These are phyloP conservation scores for Myrmecobius fasciatus DNA, from an alignment of 2,113 vertebrate species.

Conservation along the genomic window DNA sequence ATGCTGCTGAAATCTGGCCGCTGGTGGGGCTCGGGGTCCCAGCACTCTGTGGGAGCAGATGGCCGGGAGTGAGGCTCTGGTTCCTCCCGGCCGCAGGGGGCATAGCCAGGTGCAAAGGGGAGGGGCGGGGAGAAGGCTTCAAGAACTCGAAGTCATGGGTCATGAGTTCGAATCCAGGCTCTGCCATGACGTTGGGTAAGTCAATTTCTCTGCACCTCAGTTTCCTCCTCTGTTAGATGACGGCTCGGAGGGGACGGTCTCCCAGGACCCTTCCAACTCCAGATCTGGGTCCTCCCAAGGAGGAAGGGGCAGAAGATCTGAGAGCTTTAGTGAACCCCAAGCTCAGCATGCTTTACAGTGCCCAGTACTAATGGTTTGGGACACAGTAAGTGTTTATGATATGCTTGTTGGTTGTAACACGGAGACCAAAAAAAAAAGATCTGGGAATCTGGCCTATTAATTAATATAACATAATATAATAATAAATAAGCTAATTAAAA, in stretches of 20 bases:
- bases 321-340: not conserved
- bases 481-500: too few species aligned
- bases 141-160: not conserved
- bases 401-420: not conserved
- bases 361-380: not conserved
- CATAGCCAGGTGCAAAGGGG: not conserved
- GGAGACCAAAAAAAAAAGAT: constrained; percentile 25
- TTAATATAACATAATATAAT: too few species aligned
- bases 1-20: constrained; percentile 90
- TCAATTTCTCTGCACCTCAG: not conserved
- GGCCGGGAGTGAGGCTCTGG: not conserved
- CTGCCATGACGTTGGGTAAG: not conserved
- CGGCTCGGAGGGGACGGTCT: too few species aligned
- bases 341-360: not conserved
- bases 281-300: not conserved
- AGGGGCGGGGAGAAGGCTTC: not conserved
- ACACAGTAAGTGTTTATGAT: too few species aligned
- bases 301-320: not conserved
- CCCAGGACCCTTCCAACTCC: not conserved
- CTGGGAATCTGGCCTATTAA: too few species aligned
- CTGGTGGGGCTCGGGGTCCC: constrained; percentile 90
- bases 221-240: too few species aligned
- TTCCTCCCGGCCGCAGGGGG: not conserved
- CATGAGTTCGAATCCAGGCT: not conserved
- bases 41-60: constrained; percentile 86